Evolutionary conservation across 1,140 invertebrate genomes (phyloP).

Genomic region (Melitaea cinxia): DNA sequence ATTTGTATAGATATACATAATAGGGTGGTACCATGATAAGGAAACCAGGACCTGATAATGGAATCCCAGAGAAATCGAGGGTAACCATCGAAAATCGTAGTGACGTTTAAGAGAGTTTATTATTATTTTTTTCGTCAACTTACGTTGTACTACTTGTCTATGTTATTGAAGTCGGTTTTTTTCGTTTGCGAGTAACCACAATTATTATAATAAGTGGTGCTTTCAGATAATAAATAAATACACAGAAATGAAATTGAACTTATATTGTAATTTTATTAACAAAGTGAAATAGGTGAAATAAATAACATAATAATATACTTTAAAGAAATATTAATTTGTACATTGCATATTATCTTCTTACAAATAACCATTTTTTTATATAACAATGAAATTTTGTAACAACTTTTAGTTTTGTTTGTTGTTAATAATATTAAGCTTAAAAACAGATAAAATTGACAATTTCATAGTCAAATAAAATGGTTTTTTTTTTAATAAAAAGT

Average conservation of each 20-base stretch:
- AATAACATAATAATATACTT: conserved; percentile 79
- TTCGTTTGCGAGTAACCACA: too few relatives aligned
- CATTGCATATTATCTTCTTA: conserved; percentile 69
- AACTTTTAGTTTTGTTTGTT: conserved; percentile 51
- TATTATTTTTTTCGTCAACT: too few relatives aligned
- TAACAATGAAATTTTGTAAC: conserved; percentile 64
- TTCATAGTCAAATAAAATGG: conserved; percentile 33
- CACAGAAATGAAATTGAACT: conserved; percentile 50
- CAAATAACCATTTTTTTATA: conserved; percentile 44
- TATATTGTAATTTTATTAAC: conserved; percentile 72
- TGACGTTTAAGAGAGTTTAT: too few relatives aligned
- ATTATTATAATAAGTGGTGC: too few relatives aligned
- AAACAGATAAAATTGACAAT: conserved; percentile 32
- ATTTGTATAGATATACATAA: too few relatives aligned
- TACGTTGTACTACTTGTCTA: too few relatives aligned
- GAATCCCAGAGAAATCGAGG: too few relatives aligned
- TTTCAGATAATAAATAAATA: conserved; percentile 27
- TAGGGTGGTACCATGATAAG: too few relatives aligned
- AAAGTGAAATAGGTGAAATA: conserved; percentile 79
- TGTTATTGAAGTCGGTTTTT: too few relatives aligned
- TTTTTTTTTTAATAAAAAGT: conserved; percentile 35
- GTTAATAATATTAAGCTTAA: conserved; percentile 37
- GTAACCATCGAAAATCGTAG: too few relatives aligned
- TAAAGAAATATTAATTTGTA: conserved; percentile 79
- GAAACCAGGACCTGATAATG: too few relatives aligned